phyloP scores from a whole-genome alignment of 1,140 invertebrate species.

The Lepidotrigona ventralis region DNA sequence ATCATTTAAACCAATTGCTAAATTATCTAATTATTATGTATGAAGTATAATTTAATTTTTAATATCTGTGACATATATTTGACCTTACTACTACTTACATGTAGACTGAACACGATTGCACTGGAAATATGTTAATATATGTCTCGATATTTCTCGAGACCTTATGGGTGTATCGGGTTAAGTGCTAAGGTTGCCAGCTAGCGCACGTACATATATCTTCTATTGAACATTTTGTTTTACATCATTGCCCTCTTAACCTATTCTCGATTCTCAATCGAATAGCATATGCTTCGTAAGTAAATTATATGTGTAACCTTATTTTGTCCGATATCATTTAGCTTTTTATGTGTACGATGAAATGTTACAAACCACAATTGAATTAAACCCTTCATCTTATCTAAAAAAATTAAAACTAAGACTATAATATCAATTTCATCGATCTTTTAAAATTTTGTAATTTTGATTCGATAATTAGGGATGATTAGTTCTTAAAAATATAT shows the following conservation, averaged over 20 bases:
- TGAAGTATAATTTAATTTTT: background rate
- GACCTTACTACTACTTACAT: background rate
- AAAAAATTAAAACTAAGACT: background rate
- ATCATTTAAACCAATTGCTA: too few species aligned
- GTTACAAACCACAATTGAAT: background rate
- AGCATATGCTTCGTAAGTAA: background rate
- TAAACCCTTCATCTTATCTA: background rate
- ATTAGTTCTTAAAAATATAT: too few species aligned
- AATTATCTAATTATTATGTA: background rate
- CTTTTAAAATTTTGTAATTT: too few species aligned
- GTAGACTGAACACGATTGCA: background rate
- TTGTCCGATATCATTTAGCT: background rate
- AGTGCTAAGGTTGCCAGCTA: background rate
- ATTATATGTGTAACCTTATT: constrained; percentile 19
- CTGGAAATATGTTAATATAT: background rate
- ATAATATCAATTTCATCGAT: too few species aligned
- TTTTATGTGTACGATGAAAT: background rate
- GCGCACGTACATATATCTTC: background rate
- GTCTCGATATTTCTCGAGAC: background rate
- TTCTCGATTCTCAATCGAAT: constrained; percentile 23
- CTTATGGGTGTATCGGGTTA: constrained; percentile 15
- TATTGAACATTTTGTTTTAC: constrained; percentile 21
- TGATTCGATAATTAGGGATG: too few species aligned
- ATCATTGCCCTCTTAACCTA: constrained; percentile 42
- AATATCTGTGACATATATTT: too few species aligned